Percentiles rank a stretch among this genome's conserved stretches.
These are phyloP conservation scores for Drosophila orosa DNA, from an alignment of 1,140 invertebrate genomes.

Conservation along the genomic window DNA sequence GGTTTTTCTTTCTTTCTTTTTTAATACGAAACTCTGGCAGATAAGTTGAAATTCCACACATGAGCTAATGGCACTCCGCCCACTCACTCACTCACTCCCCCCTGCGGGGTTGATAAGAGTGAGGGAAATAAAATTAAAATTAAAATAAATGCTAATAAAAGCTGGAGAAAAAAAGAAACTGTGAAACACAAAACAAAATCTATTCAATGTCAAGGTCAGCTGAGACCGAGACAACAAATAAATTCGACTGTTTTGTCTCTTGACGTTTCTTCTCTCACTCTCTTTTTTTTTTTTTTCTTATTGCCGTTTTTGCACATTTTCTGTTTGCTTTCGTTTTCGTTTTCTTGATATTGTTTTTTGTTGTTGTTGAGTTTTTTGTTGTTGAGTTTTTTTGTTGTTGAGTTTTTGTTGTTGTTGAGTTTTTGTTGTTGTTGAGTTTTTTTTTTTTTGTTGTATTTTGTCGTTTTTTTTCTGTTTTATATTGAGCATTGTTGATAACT, in stretches of 20 bases:
- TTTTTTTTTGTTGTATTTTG: constrained; percentile 18
- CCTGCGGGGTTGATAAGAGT: constrained; percentile 23
- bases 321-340: constrained; percentile 36
- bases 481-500: constrained; percentile 77
- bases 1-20: constrained; percentile 4
- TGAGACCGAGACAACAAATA: constrained; percentile 34
- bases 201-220: constrained; percentile 78
- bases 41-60: constrained; percentile 44
- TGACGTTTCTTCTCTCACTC: constrained; percentile 40
- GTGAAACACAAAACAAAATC: constrained; percentile 52
- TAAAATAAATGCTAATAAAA: constrained; percentile 54
- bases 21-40: constrained; percentile 1
- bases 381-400: background rate
- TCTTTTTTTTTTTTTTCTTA: constrained; percentile 7
- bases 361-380: constrained; percentile 12
- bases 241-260: constrained; percentile 43
- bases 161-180: constrained; percentile 10
- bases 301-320: constrained; percentile 49
- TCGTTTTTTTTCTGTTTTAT: constrained; percentile 50
- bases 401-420: constrained; percentile 7
- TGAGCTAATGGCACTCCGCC: constrained; percentile 13
- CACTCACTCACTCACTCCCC: background rate
- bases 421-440: constrained; percentile 2
- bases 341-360: constrained; percentile 35
- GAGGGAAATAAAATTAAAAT: constrained; percentile 35